Evolutionary conservation across 2,888 invertebrate species (phyloP).

Genomic region (Heliconius charithonia): DNA sequence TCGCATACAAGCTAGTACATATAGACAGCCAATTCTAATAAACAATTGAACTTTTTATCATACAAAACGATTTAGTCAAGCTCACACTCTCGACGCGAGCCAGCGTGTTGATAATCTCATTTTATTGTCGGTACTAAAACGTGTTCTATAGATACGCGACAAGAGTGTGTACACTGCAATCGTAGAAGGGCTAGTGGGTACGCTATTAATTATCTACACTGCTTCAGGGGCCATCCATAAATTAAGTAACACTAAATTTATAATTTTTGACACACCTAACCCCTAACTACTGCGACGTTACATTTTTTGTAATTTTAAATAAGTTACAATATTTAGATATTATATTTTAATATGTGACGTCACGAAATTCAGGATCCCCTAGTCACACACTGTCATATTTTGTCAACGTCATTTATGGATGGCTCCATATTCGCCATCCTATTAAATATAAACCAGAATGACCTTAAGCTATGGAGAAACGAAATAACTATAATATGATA

Average conservation of each 20-base stretch:
- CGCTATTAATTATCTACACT: conserved; percentile 35
- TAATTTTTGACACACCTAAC: background rate
- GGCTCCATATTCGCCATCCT: conserved; percentile 29
- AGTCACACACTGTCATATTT: background rate
- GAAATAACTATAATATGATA: conserved; percentile 54
- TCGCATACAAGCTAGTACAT: conserved; percentile 21
- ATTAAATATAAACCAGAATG: conserved; percentile 49
- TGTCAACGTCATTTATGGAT: background rate
- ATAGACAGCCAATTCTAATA: conserved; percentile 30
- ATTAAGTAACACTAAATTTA: background rate
- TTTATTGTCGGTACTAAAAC: conserved; percentile 10
- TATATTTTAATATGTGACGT: background rate
- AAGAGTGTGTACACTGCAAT: conserved; percentile 6
- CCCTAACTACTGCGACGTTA: background rate
- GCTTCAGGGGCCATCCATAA: background rate
- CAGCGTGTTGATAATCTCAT: background rate
- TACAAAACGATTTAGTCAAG: conserved; percentile 12
- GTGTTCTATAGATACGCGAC: background rate
- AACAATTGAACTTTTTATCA: conserved; percentile 25
- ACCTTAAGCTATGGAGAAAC: conserved; percentile 56
- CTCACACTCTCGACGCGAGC: conserved; percentile 18
- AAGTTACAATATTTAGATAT: background rate
- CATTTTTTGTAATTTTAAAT: background rate
- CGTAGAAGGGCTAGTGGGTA: conserved; percentile 15
- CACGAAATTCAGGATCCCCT: background rate